These are phyloP conservation scores for Otolemur crassicaudatus DNA, from an alignment of 2,797 vertebrate species.

Conservation along the genomic window DNA sequence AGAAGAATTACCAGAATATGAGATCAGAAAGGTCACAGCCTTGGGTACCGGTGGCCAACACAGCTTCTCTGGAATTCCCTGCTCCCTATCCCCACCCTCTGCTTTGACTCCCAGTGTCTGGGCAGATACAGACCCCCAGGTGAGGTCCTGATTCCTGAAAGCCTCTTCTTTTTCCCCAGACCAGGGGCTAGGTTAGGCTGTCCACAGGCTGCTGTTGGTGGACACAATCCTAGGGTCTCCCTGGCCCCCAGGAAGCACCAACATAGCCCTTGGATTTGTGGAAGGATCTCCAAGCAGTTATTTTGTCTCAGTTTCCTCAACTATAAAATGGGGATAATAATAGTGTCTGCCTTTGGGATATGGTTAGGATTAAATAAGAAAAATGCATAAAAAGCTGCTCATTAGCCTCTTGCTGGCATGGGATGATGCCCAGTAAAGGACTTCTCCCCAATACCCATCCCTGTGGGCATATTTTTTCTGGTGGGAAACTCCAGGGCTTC, in stretches of 20 bases:
- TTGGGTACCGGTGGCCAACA: neutral
- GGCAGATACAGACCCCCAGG: neutral
- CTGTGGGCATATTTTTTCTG: neutral
- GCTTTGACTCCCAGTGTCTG: neutral
- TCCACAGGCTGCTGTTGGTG: neutral
- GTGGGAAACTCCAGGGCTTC: neutral
- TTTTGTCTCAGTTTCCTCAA: neutral
- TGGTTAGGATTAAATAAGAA: conserved; percentile 8
- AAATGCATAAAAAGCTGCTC: neutral
- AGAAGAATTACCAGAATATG: neutral
- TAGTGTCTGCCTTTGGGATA: neutral
- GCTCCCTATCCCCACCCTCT: neutral
- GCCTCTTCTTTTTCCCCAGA: neutral
- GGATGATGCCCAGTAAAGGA: neutral
- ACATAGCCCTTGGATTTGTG: neutral
- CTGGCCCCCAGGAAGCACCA: neutral
- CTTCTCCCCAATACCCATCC: neutral
- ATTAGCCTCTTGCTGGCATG: neutral
- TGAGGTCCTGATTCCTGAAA: neutral
- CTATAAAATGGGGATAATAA: neutral
- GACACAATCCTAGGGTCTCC: neutral
- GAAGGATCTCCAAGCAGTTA: neutral
- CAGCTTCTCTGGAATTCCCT: neutral
- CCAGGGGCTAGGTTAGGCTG: neutral
- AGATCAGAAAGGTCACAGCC: neutral